Evolutionary conservation across 2,888 invertebrate species (phyloP), one percentile per base, ranked within the genome.

Genomic region (Drosophila kambysellisi): DNA sequence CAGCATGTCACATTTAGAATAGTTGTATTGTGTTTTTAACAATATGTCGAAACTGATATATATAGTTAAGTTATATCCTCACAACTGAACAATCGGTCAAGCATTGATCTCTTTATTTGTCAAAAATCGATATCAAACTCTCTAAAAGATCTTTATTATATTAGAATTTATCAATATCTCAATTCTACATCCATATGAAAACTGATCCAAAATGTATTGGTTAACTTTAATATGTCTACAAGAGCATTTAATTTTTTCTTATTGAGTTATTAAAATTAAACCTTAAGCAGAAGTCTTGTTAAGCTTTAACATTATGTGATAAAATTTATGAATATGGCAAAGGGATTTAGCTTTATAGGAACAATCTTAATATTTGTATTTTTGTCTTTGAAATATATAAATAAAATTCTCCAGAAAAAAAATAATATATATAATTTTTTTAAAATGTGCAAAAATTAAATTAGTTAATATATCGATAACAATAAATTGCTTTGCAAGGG

Each of bases 371-470:
- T 12, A 7, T 46, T 20, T 43, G 20, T 12, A 4, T 20, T 46
- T 46, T 46, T 0, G 1, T 20, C 3, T 46, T 46, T 20, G 0
- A 12, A 20, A 12, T 46, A 20, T 46, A 2, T 0, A 12, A 20
- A 4, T 2, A 12, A 7, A 4, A 20, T 5, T 5, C 11, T 0
- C 2, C 41, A 20, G n/a, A 20, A 5, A 4, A 20, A 43, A 1
- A 6, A 0, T 6, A 37, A 7, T 17, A 37, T 37, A 1, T 37
- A 15, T 37, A 17, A 17, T 37, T 6, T 7, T 15, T 17, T 17
- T 2, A 37, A 37, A 37, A 6, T 37, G 37, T 8, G 8, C 3
- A 17, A 39, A 43, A 11, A 20, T 20, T 0, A 5, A 41, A 25
- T 53, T 8, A 5, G 4, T 2, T 5, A 15, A 17, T 53, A 0